Evolutionary conservation across 37 sponge, comb jelly and placozoan genomes (phyloP).

Genomic region (Theonella swinhoei): DNA sequence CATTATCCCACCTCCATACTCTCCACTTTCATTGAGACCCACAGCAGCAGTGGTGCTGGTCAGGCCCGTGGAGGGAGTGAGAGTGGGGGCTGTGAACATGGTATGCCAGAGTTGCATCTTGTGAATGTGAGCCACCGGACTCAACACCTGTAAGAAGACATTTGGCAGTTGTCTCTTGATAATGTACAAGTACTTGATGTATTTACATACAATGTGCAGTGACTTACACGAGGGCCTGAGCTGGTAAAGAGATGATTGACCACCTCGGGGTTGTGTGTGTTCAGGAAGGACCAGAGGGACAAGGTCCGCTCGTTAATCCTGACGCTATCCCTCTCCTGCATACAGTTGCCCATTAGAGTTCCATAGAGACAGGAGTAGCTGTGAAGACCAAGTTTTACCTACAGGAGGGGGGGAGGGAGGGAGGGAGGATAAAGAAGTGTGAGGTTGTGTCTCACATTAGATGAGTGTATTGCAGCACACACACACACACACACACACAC

Average conservation of each 20-base stretch:
- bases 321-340: constrained; percentile 63
- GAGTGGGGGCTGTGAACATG: constrained; percentile 27
- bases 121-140: constrained; percentile 32
- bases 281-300: constrained; percentile 76
- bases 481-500: constrained; percentile 11
- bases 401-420: constrained; percentile 1
- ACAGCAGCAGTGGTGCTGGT: too few relatives aligned
- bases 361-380: constrained; percentile 82
- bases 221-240: background rate
- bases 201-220: background rate
- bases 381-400: constrained; percentile 83
- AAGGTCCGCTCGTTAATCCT: constrained; percentile 56
- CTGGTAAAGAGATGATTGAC: constrained; percentile 75
- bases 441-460: background rate
- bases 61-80: background rate
- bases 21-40: too few relatives aligned
- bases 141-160: constrained; percentile 17
- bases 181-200: background rate
- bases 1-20: too few relatives aligned
- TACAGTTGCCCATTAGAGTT: constrained; percentile 81
- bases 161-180: background rate
- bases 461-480: background rate
- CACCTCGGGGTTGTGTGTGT: constrained; percentile 44
- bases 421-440: background rate
- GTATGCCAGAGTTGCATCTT: constrained; percentile 54